Conservation (phyloP, 2,888 invertebrate species). For the Fabriciana adippe region DNA sequence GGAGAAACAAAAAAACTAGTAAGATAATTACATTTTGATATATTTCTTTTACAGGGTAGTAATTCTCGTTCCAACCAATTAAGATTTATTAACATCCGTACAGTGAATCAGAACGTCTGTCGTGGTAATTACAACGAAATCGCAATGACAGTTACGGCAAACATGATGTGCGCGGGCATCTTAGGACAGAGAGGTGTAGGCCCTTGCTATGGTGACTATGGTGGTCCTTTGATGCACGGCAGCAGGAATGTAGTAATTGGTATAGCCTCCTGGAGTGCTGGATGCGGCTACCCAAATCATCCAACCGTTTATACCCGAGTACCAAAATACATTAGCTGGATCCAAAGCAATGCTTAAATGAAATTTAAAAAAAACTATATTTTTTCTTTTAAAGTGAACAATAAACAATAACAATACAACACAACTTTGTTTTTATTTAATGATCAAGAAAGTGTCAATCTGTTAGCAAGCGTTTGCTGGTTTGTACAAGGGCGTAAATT, state of each 20-base stretch:
- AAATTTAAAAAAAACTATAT: neutral
- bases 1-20: neutral
- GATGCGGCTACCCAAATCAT: conserved; percentile 35
- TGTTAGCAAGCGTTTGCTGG: no score
- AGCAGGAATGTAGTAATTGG: conserved; percentile 37
- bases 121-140: conserved; percentile 42
- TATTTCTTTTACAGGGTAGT: conserved; percentile 10
- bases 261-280: conserved; percentile 39
- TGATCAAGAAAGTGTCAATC: no score
- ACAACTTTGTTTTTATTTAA: no score
- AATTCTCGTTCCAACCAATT: conserved; percentile 48
- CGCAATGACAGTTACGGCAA: conserved; percentile 49
- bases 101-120: conserved; percentile 52
- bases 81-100: conserved; percentile 49
- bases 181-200: conserved; percentile 48
- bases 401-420: neutral
- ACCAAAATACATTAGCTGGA: conserved; percentile 40
- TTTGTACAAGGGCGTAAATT: no score
- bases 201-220: conserved; percentile 40
- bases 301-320: conserved; percentile 43
- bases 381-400: neutral
- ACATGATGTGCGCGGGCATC: conserved; percentile 57
- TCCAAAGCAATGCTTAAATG: conserved; percentile 39
- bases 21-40: neutral
- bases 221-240: conserved; percentile 41